Conservation (phyloP, 2,888 invertebrate genomes). For the Drosophila multiciliata region DNA sequence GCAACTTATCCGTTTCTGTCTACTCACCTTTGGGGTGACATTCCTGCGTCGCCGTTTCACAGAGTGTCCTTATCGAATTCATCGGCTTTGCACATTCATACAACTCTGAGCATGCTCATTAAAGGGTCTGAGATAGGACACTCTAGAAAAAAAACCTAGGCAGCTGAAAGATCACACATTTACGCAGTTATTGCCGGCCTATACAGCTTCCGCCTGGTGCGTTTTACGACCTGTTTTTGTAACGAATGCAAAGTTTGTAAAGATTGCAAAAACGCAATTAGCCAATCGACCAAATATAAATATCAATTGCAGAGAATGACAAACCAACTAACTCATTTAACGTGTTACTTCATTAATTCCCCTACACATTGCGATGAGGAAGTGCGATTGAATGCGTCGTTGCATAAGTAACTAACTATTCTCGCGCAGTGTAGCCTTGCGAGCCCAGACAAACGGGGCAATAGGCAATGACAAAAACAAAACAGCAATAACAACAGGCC, state of each 20-base stretch:
- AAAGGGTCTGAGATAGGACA: slow-evolving; percentile 1
- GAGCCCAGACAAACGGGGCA: slow-evolving; percentile 28
- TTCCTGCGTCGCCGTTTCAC: background rate
- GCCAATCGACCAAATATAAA: background rate
- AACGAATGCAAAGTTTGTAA: background rate
- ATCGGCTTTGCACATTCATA: background rate
- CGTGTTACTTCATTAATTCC: background rate
- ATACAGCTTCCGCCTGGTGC: background rate
- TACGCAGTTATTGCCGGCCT: background rate
- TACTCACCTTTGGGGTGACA: background rate
- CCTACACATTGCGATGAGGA: background rate
- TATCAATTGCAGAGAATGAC: background rate
- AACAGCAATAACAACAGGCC: slow-evolving; percentile 31
- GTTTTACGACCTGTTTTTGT: slow-evolving; percentile 7
- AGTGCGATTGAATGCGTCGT: background rate
- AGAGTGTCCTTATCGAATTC: background rate
- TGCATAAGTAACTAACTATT: background rate
- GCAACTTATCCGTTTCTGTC: background rate
- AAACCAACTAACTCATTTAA: background rate
- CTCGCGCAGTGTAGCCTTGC: slow-evolving; percentile 10
- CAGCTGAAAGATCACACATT: slow-evolving; percentile 2
- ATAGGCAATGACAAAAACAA: slow-evolving; percentile 27
- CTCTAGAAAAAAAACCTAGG: background rate
- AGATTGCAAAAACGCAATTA: background rate
- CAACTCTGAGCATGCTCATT: background rate